Evolutionary conservation across 2,797 vertebrate species (phyloP).

Genomic region (Pseudomugil tenellus): DNA sequence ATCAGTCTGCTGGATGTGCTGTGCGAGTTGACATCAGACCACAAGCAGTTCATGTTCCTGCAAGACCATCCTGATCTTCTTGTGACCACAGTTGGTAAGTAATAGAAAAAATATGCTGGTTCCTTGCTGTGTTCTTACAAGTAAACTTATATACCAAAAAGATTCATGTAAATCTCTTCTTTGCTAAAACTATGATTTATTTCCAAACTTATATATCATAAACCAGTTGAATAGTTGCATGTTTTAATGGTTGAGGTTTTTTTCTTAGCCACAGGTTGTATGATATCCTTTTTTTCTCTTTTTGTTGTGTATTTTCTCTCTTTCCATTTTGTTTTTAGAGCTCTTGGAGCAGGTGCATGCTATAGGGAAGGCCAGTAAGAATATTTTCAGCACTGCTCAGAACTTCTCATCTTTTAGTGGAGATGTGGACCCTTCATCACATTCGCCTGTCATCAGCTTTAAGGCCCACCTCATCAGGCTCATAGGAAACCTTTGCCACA

Average conservation of each 20-base stretch:
- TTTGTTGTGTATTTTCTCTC: neutral
- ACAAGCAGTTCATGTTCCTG: constrained; percentile 83
- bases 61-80: constrained; percentile 89
- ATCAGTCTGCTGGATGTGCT: constrained; percentile 91
- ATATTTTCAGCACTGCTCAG: constrained; percentile 87
- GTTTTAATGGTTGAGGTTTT: neutral
- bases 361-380: constrained; percentile 86
- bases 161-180: neutral
- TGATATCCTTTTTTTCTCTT: neutral
- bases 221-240: neutral
- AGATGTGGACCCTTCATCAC: constrained; percentile 58
- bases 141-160: neutral
- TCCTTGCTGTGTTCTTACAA: neutral
- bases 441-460: constrained; percentile 86
- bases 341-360: constrained; percentile 88
- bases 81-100: constrained; percentile 86
- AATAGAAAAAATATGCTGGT: neutral
- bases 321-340: constrained; percentile 71
- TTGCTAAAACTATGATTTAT: neutral
- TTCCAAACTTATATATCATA: neutral
- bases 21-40: constrained; percentile 92
- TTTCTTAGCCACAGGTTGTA: neutral
- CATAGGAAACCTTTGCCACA: constrained; percentile 93
- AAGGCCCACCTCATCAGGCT: constrained; percentile 96
- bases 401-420: constrained; percentile 76